phyloP scores from a whole-genome alignment of 2,113 vertebrate species.

The Nasalis larvatus region DNA sequence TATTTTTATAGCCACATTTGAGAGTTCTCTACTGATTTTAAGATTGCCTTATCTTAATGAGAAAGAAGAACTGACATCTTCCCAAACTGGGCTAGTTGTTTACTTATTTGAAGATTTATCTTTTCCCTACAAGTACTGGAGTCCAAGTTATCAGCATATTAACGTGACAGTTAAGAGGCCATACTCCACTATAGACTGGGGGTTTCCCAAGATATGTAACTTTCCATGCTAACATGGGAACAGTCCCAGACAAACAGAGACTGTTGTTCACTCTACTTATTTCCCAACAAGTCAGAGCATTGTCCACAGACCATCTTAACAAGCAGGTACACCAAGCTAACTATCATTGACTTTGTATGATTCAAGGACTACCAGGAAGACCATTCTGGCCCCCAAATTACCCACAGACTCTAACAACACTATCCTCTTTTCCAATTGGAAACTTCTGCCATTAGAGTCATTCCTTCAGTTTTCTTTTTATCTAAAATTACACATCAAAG shows the following conservation, averaged over 20 bases:
- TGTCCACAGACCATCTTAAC: background rate
- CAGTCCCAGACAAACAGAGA: background rate
- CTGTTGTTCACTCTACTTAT: background rate
- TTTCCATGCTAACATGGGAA: background rate
- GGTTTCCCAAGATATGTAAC: background rate
- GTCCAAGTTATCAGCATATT: background rate
- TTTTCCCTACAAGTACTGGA: background rate
- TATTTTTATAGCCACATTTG: constrained; percentile 27
- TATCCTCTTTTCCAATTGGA: background rate
- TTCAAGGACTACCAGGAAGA: background rate
- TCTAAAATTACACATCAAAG: constrained; percentile 21
- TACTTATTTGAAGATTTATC: constrained; percentile 35
- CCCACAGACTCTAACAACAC: background rate
- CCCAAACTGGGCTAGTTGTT: constrained; percentile 8
- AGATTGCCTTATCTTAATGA: constrained; percentile 52
- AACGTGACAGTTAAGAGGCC: constrained; percentile 1
- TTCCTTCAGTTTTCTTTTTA: background rate
- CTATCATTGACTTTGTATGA: background rate
- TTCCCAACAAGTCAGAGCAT: background rate
- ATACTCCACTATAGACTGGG: background rate
- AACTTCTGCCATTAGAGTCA: background rate
- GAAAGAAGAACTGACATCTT: constrained; percentile 45
- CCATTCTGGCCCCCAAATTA: background rate
- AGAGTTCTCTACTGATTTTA: constrained; percentile 32
- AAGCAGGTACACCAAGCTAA: background rate